Evolutionary conservation across 2,113 vertebrate genomes (phyloP).

Genomic region (Mormyrus iriodes): DNA sequence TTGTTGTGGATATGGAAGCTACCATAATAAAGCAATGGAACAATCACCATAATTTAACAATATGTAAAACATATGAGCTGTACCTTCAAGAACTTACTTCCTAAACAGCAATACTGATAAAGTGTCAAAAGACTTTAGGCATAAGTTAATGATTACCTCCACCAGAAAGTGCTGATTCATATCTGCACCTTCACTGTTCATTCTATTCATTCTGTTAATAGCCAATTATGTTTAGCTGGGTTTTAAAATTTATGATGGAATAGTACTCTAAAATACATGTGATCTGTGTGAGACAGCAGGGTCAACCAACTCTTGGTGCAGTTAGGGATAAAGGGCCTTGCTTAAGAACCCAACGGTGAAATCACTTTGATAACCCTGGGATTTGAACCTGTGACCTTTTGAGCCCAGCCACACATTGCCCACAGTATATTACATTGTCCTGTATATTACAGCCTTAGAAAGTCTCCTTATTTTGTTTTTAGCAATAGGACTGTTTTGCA

Average conservation of each 20-base stretch:
- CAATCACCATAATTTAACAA: not conserved
- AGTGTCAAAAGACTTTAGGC: not conserved
- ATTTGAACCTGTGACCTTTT: not conserved
- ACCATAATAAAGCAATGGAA: not conserved
- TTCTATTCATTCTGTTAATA: not conserved
- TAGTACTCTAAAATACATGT: not conserved
- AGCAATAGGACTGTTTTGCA: not conserved
- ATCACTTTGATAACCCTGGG: not conserved
- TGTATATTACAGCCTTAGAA: not conserved
- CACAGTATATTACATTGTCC: not conserved
- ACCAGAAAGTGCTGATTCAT: not conserved
- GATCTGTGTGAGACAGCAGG: not conserved
- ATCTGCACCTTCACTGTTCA: not conserved
- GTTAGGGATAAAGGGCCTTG: not conserved
- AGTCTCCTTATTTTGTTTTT: not conserved
- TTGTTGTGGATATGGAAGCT: too few species aligned
- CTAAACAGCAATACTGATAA: not conserved
- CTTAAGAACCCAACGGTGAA: not conserved
- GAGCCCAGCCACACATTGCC: too few species aligned
- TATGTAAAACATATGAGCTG: not conserved
- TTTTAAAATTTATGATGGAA: not conserved
- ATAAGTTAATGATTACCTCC: not conserved
- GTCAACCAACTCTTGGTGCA: not conserved
- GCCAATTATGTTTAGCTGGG: not conserved
- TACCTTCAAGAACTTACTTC: not conserved